Evolutionary conservation across 2,797 vertebrate genomes (phyloP).

Genomic region (Paguma larvata): DNA sequence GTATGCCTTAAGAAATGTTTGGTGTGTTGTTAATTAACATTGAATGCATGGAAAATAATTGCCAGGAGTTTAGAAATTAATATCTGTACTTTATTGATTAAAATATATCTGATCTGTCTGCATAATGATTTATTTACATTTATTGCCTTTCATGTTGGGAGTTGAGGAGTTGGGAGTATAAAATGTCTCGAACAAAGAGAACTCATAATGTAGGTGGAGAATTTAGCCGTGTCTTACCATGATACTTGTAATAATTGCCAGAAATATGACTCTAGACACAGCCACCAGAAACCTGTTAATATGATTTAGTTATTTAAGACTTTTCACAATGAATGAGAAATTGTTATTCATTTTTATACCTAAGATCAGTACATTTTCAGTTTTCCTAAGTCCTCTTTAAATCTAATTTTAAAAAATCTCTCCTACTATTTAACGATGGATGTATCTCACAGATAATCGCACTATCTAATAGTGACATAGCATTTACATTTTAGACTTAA

Average conservation of each 20-base stretch:
- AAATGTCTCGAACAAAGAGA: background rate
- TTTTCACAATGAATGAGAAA: background rate
- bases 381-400: background rate
- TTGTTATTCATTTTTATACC: background rate
- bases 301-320: background rate
- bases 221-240: background rate
- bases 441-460: background rate
- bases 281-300: background rate
- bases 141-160: background rate
- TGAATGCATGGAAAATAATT: background rate
- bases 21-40: background rate
- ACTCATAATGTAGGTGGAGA: background rate
- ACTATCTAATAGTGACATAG: background rate
- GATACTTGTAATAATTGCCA: background rate
- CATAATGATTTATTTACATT: background rate
- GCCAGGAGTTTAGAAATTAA: background rate
- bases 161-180: background rate
- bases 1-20: background rate
- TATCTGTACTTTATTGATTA: background rate
- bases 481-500: background rate
- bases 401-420: background rate
- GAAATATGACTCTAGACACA: background rate
- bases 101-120: background rate
- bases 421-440: background rate
- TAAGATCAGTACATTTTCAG: background rate